A percentile compares a stretch with the other conserved stretches of the same genome.
Evolutionary conservation across 2,113 vertebrate genomes (phyloP).

Genomic region (Leptodactylus fuscus): DNA sequence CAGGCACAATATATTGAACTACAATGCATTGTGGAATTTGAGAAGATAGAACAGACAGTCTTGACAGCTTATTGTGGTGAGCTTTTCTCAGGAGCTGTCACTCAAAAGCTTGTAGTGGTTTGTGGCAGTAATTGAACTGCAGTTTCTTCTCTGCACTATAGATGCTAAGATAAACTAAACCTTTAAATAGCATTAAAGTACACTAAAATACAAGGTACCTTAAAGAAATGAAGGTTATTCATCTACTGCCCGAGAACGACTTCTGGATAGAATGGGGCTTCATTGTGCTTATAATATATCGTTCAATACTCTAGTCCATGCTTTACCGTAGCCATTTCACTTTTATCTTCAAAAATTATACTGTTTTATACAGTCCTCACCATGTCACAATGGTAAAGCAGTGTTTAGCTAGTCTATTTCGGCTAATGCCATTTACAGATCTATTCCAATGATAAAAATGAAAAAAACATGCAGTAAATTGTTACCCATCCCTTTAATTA

Average conservation of each 20-base stretch:
- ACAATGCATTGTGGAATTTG: conserved; percentile 22
- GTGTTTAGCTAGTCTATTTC: too few relatives aligned
- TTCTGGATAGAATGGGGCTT: background rate
- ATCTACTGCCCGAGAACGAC: background rate
- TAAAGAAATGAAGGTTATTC: background rate
- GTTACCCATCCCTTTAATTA: too few relatives aligned
- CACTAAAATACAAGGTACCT: background rate
- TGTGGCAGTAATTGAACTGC: conserved; percentile 30
- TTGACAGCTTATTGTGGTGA: conserved; percentile 26
- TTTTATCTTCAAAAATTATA: too few relatives aligned
- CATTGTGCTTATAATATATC: background rate
- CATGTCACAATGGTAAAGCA: too few relatives aligned
- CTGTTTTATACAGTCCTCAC: too few relatives aligned
- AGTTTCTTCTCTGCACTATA: conserved; percentile 11
- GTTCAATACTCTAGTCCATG: too few relatives aligned
- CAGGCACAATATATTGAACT: conserved; percentile 15
- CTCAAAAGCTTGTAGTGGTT: conserved; percentile 16
- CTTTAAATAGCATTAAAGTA: background rate
- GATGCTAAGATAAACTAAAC: conserved; percentile 38
- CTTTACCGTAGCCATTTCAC: background rate
- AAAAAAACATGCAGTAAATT: too few relatives aligned
- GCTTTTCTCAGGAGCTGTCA: conserved; percentile 29
- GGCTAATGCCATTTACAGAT: too few relatives aligned
- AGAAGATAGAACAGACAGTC: background rate
- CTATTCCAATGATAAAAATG: too few relatives aligned